phyloP scores from a whole-genome alignment of 2,797 vertebrate species.

The Yasuhikotakia modesta region DNA sequence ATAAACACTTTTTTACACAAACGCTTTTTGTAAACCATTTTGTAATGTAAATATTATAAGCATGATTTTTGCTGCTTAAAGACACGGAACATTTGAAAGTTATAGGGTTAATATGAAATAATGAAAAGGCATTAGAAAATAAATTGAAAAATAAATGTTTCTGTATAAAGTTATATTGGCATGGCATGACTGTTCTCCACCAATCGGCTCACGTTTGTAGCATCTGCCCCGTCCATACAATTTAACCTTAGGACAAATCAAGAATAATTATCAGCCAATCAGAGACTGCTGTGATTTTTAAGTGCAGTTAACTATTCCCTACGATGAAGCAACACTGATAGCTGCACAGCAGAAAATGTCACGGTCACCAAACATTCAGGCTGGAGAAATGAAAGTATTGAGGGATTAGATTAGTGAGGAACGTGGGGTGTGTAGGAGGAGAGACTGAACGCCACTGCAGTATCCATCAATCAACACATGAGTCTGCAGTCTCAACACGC shows the following conservation, averaged over 20 bases:
- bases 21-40: no score
- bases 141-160: no score
- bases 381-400: slow-evolving; percentile 5
- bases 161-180: no score
- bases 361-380: slow-evolving; percentile 24
- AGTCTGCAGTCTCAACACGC: slow-evolving; percentile 54
- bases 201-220: no score
- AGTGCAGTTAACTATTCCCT: slow-evolving; percentile 1
- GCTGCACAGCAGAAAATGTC: slow-evolving; percentile 10
- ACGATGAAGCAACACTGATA: slow-evolving; percentile 3
- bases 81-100: no score
- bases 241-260: not conserved
- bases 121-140: no score
- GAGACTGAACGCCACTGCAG: slow-evolving; percentile 66
- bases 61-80: no score
- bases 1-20: not conserved
- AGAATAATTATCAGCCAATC: not conserved
- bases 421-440: slow-evolving; percentile 38
- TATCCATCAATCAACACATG: slow-evolving; percentile 68
- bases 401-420: no score
- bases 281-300: not conserved
- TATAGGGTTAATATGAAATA: no score
- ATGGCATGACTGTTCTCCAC: no score
- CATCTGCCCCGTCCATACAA: no score
- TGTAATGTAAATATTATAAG: no score